Evolutionary conservation across 2,797 vertebrate genomes (phyloP).

Genomic region (Macroramphosus scolopax): DNA sequence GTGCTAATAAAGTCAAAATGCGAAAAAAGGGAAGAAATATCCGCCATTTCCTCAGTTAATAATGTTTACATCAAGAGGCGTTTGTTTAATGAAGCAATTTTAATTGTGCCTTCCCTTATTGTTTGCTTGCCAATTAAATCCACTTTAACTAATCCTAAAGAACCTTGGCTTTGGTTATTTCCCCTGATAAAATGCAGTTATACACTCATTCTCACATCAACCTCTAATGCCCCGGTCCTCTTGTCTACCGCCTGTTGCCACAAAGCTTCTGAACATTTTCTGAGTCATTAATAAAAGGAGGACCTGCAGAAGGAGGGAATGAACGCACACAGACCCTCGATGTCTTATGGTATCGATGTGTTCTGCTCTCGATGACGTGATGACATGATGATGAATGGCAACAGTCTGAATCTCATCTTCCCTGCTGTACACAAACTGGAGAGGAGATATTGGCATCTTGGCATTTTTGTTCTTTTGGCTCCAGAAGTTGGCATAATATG

Average conservation of each 20-base stretch:
- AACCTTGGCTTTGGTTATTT: conserved; percentile 61
- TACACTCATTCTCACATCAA: conserved; percentile 30
- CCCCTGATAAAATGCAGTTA: conserved; percentile 48
- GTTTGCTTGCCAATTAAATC: conserved; percentile 69
- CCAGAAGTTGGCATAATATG: too few species aligned
- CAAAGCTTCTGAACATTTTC: neutral
- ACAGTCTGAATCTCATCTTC: too few species aligned
- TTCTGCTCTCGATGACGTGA: too few species aligned
- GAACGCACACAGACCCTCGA: too few species aligned
- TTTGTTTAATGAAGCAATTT: conserved; percentile 68
- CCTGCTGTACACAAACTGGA: too few species aligned
- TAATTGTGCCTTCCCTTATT: conserved; percentile 63
- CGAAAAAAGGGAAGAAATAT: conserved; percentile 12
- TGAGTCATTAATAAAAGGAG: too few species aligned
- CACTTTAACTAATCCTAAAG: conserved; percentile 70
- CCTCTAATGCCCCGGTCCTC: conserved; percentile 7
- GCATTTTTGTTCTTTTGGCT: too few species aligned
- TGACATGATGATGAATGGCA: too few species aligned
- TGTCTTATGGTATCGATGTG: too few species aligned
- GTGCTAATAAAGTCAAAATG: conserved; percentile 40
- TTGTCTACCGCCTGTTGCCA: neutral
- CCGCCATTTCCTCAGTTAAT: conserved; percentile 32
- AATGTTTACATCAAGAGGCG: conserved; percentile 53
- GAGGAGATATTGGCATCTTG: too few species aligned
- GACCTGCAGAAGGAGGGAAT: too few species aligned